These are phyloP conservation scores for Phragmatobia fuliginosa DNA, from an alignment of 2,888 invertebrate species.

Conservation along the genomic window DNA sequence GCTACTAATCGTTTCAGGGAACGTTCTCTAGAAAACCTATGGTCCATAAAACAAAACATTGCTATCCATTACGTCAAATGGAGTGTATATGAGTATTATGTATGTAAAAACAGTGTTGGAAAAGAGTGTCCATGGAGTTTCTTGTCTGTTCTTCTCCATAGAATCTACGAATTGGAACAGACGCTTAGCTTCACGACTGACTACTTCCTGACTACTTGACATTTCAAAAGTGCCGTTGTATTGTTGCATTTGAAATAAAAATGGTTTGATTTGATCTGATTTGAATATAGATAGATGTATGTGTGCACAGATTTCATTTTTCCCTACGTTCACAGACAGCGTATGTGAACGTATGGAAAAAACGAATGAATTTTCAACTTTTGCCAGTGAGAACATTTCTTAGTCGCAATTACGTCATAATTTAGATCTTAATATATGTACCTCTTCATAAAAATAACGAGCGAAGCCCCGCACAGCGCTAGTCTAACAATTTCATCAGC, in stretches of 20 bases:
- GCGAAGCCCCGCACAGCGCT: constrained; percentile 4
- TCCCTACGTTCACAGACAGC: background rate
- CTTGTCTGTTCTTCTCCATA: no score
- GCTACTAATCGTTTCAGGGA: background rate
- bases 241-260: no score
- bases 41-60: background rate
- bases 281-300: background rate
- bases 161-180: no score
- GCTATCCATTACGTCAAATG: background rate
- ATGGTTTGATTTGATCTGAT: no score
- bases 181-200: no score
- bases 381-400: background rate
- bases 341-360: no score
- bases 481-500: constrained; percentile 26
- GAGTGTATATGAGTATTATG: background rate
- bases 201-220: no score
- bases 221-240: no score
- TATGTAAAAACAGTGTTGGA: no score
- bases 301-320: no score
- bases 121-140: no score
- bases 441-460: background rate
- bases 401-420: background rate
- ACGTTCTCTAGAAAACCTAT: background rate
- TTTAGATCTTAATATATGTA: background rate
- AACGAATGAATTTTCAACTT: background rate